Base-by-base conservation (phyloP, 2,797 vertebrate genomes). In the Euthynnus affinis region DNA sequence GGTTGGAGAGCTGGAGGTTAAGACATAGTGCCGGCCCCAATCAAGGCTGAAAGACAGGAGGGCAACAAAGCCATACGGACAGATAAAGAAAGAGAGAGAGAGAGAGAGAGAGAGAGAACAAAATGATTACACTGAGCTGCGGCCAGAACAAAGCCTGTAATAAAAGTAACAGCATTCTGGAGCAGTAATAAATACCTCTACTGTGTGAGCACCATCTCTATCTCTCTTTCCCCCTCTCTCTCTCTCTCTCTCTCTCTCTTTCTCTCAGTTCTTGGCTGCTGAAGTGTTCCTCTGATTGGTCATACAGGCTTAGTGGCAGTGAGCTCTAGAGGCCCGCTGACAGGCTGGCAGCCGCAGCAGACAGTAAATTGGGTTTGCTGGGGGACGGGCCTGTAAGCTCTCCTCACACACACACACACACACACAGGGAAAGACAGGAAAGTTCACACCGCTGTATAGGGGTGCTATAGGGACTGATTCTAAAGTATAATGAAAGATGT, bases 181-280 rank as follows among this genome's bases (percentile, higher is more conserved):
- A 86, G 82, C 66, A 79, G 91, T 91, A 93, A 95, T 93, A 93
- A 94, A 93, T 86, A 91, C 87, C 86, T 90, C 83, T 76, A 82
- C 80, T 74, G 88, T 89, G 88, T 78, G 83, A 90, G 85, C 84
- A 85, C 83, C 80, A 74, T 83, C 80, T 74, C 80, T 10, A 9
- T 6, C 44, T 48, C 44, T 48, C 44, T 18, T 5, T 18, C 44
- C 18, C 13, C 15, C 18, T 13, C n/a, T 18, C 29, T 7, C 23
- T 14, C 7, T 58, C 12, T 83, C 79, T 73, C 80, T 84, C 75
- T 72, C 74, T 73, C 56, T 71, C 79, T 46, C 44, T 71, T 68
- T 76, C 59, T 42, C 51, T 51, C 76, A 52, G 71, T 74, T 58
- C 51, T 74, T 63, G 81, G 78, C 71, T 66, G 78, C 51, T 78